A percentile compares a stretch with the other conserved stretches of the same genome.
phyloP scores from a whole-genome alignment of 2,888 invertebrate species.

The Drosophila suboccidentalis region DNA sequence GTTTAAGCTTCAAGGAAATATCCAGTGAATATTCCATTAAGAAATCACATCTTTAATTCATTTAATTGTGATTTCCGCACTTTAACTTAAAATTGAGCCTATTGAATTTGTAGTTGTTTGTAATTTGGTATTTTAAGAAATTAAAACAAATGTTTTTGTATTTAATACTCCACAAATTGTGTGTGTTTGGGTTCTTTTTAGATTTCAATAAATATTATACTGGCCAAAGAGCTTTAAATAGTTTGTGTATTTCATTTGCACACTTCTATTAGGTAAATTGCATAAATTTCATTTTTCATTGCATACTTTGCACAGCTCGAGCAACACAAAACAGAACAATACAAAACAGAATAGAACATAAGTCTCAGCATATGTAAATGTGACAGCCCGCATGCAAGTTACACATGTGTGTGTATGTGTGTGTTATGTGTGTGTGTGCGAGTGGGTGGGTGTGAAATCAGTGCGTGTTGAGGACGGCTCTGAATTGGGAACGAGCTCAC shows the following conservation, averaged over 20 bases:
- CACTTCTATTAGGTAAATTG: conserved; percentile 52
- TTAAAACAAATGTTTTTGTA: background rate
- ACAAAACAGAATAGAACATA: conserved; percentile 36
- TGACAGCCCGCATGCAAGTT: conserved; percentile 60
- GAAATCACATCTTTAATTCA: background rate
- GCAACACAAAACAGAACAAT: conserved; percentile 30
- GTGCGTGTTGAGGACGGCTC: conserved; percentile 62
- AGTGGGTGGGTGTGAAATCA: conserved; percentile 55
- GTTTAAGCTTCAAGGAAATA: background rate
- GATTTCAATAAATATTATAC: conserved; percentile 37
- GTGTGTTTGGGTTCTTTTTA: conserved; percentile 16
- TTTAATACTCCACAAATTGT: conserved; percentile 11
- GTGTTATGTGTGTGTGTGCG: conserved; percentile 2
- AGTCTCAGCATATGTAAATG: conserved; percentile 68
- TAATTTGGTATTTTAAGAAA: conserved; percentile 10
- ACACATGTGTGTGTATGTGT: conserved; percentile 11
- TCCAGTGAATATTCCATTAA: background rate
- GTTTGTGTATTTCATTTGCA: conserved; percentile 48
- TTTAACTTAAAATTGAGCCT: background rate
- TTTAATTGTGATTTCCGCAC: conserved; percentile 1
- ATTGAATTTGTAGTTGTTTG: conserved; percentile 6
- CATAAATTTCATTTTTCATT: conserved; percentile 66
- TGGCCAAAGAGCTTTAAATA: conserved; percentile 37
- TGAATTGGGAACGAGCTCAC: conserved; percentile 48
- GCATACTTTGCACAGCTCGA: conserved; percentile 41